Percentiles rank a stretch among this genome's conserved stretches.
Conservation (phyloP, 1,140 invertebrate species). For the Zaprionus ghesquierei region DNA sequence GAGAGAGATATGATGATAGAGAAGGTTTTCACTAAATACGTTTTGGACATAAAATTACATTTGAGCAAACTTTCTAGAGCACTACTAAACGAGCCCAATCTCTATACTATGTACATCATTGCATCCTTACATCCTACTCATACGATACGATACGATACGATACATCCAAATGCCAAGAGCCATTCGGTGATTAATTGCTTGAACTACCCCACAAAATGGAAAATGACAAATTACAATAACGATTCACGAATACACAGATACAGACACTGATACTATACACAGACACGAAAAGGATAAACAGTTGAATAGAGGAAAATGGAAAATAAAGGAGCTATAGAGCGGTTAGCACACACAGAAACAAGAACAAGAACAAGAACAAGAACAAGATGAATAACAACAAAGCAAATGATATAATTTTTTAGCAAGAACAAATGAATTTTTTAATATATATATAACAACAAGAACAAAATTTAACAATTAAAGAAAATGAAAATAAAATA, state of each 20-base stretch:
- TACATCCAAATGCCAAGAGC: slow-evolving; percentile 8
- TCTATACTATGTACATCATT: slow-evolving; percentile 20
- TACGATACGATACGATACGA: too few relatives aligned
- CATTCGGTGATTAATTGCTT: slow-evolving; percentile 22
- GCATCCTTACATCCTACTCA: slow-evolving; percentile 11
- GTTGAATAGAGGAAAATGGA: slow-evolving; percentile 13
- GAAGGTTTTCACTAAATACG: slow-evolving; percentile 1
- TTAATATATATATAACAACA: slow-evolving; percentile 29
- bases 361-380: neutral
- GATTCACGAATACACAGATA: slow-evolving; percentile 18
- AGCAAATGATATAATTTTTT: slow-evolving; percentile 55
- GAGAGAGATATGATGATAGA: neutral
- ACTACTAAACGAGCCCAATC: slow-evolving; percentile 6
- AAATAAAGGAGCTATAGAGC: slow-evolving; percentile 20
- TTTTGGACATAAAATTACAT: slow-evolving; percentile 15
- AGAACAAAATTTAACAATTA: slow-evolving; percentile 29
- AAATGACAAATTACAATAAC: slow-evolving; percentile 61
- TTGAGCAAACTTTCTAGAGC: slow-evolving; percentile 28
- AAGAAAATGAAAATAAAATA: slow-evolving; percentile 42
- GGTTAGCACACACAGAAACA: slow-evolving; percentile 32
- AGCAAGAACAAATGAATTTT: slow-evolving; percentile 42
- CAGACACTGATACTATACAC: slow-evolving; percentile 14
- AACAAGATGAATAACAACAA: neutral
- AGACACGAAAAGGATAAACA: neutral
- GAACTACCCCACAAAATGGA: slow-evolving; percentile 16